Conservation (phyloP, 1,140 invertebrate species). For the Drosophila willistoni region DNA sequence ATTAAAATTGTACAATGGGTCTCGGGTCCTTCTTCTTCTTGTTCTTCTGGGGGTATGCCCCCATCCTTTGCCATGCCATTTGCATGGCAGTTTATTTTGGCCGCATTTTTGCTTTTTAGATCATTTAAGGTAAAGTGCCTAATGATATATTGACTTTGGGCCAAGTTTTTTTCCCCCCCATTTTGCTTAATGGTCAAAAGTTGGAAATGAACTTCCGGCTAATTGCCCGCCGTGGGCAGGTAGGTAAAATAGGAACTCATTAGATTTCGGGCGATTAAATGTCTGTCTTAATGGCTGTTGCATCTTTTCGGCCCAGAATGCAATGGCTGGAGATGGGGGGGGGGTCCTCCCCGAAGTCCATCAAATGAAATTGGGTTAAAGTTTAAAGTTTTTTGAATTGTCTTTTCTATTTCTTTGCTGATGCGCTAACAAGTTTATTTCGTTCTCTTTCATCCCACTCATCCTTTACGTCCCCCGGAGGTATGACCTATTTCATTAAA, state of each 20-base stretch:
- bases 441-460: constrained; percentile 6
- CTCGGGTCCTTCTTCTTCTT: background rate
- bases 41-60: background rate
- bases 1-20: constrained; percentile 77
- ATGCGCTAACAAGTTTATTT: constrained; percentile 58
- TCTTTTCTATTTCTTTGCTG: constrained; percentile 29
- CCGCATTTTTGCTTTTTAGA: constrained; percentile 53
- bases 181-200: constrained; percentile 11
- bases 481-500: constrained; percentile 65
- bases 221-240: constrained; percentile 34
- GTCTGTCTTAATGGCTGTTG: background rate
- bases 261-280: constrained; percentile 54
- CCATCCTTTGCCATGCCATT: constrained; percentile 30
- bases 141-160: constrained; percentile 74
- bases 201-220: constrained; percentile 12
- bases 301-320: background rate
- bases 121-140: constrained; percentile 67
- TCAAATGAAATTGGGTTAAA: constrained; percentile 13
- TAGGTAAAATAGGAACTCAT: constrained; percentile 31
- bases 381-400: constrained; percentile 15
- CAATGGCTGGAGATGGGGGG: background rate
- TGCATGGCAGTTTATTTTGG: constrained; percentile 56
- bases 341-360: background rate
- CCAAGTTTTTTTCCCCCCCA: constrained; percentile 21
- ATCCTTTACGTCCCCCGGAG: constrained; percentile 22